phyloP scores from a whole-genome alignment of 2,797 vertebrate genomes.

The Acrossocheilus wenchowensis region DNA sequence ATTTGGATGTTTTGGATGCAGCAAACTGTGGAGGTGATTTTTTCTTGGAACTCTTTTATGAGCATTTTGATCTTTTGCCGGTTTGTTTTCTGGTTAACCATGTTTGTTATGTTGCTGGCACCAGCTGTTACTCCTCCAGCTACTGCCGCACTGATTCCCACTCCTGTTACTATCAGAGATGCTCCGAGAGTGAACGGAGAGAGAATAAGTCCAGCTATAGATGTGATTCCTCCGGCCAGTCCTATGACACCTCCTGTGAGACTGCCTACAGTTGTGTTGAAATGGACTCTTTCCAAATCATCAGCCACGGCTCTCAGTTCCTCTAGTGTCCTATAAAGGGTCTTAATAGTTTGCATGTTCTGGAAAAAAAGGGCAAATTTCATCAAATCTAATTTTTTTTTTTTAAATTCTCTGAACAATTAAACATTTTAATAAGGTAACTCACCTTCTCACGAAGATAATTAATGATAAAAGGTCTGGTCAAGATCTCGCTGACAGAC shows the following conservation, averaged over 20 bases:
- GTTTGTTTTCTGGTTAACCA: constrained; percentile 72
- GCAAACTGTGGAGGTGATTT: constrained; percentile 69
- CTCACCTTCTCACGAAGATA: constrained; percentile 27
- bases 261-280: constrained; percentile 51
- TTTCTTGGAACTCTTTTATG: constrained; percentile 73
- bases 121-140: constrained; percentile 75
- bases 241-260: constrained; percentile 72
- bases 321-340: constrained; percentile 4
- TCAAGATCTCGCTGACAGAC: constrained; percentile 5
- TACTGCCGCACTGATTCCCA: constrained; percentile 72
- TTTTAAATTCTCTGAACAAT: neutral
- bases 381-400: neutral
- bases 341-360: constrained; percentile 2
- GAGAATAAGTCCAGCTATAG: constrained; percentile 73
- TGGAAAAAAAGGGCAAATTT: neutral
- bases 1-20: constrained; percentile 61
- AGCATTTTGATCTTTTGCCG: constrained; percentile 74
- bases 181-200: constrained; percentile 74
- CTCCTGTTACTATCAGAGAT: constrained; percentile 73
- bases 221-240: constrained; percentile 70
- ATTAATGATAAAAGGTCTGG: constrained; percentile 16
- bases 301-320: constrained; percentile 34
- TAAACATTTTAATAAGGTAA: neutral
- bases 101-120: constrained; percentile 73
- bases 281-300: constrained; percentile 53